A percentile compares a stretch with the other conserved stretches of the same genome.
Conservation (phyloP, 2,888 invertebrate species). For the Coleophora deauratella region DNA sequence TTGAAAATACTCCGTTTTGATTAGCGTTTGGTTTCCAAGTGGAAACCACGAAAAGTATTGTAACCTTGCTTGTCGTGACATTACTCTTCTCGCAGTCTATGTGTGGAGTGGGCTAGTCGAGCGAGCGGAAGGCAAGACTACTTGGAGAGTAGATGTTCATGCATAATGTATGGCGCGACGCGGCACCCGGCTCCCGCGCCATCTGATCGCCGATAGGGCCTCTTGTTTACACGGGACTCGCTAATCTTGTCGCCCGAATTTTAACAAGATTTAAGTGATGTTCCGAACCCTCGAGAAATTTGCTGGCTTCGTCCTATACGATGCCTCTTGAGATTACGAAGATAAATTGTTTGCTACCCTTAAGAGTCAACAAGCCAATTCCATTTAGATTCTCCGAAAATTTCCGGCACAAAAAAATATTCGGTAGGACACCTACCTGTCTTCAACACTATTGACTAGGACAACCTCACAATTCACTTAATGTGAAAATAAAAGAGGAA, state of each 20-base stretch:
- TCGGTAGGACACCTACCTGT: too few relatives aligned
- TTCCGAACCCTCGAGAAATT: slow-evolving; percentile 29
- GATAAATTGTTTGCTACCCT: slow-evolving; percentile 26
- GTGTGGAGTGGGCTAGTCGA: too few relatives aligned
- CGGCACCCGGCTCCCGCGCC: slow-evolving; percentile 28
- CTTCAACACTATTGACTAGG: too few relatives aligned
- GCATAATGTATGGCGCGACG: slow-evolving; percentile 49
- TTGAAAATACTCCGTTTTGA: too few relatives aligned
- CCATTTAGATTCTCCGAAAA: slow-evolving; percentile 4
- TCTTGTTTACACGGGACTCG: slow-evolving; percentile 56
- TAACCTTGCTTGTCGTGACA: too few relatives aligned
- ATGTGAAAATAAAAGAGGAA: too few relatives aligned
- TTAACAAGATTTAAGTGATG: slow-evolving; percentile 60
- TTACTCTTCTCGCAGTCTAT: too few relatives aligned
- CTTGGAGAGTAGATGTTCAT: slow-evolving; percentile 35
- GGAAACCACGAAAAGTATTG: too few relatives aligned
- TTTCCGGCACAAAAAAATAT: background rate
- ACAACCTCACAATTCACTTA: too few relatives aligned
- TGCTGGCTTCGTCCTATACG: slow-evolving; percentile 21
- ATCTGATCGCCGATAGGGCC: slow-evolving; percentile 55
- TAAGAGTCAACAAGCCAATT: slow-evolving; percentile 12
- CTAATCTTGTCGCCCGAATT: slow-evolving; percentile 57
- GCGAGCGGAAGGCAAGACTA: too few relatives aligned
- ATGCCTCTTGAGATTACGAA: slow-evolving; percentile 30
- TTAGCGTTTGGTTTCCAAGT: too few relatives aligned